phyloP scores from a whole-genome alignment of 1,140 invertebrate species.

The Halesus radiatus region DNA sequence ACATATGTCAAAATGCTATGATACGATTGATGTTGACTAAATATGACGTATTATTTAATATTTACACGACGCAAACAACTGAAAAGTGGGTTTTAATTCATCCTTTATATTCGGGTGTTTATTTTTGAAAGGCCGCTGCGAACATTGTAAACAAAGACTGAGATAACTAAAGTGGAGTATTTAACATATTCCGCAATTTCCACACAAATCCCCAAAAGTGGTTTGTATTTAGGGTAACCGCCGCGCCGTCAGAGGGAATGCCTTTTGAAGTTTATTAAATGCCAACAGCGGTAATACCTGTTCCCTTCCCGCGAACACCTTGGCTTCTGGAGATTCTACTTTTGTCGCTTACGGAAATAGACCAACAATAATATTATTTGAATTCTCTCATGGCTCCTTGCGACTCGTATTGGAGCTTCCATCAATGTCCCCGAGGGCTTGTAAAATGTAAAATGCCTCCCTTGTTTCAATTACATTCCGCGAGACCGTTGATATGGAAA shows the following conservation, averaged over 20 bases:
- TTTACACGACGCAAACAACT: too few species aligned
- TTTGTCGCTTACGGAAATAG: background rate
- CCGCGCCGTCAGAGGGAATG: slow-evolving; percentile 6
- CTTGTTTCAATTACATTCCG: background rate
- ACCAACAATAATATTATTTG: slow-evolving; percentile 1
- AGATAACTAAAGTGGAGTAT: slow-evolving; percentile 26
- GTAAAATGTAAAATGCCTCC: background rate
- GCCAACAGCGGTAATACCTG: background rate
- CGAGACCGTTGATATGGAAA: background rate
- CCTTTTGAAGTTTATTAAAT: slow-evolving; percentile 36
- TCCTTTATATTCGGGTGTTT: background rate
- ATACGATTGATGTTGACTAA: too few species aligned
- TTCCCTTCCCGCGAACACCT: background rate
- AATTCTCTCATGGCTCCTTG: slow-evolving; percentile 13
- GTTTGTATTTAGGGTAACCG: slow-evolving; percentile 34
- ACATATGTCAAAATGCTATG: too few species aligned
- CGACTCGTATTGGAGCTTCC: slow-evolving; percentile 7
- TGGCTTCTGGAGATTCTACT: background rate
- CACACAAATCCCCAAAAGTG: slow-evolving; percentile 6
- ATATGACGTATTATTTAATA: too few species aligned
- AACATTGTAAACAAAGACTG: background rate
- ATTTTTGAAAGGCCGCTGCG: background rate
- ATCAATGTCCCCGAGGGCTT: background rate
- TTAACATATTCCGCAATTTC: slow-evolving; percentile 33
- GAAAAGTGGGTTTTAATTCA: too few species aligned